Evolutionary conservation across 2,113 vertebrate genomes (phyloP).

Genomic region (Lophius piscatorius): DNA sequence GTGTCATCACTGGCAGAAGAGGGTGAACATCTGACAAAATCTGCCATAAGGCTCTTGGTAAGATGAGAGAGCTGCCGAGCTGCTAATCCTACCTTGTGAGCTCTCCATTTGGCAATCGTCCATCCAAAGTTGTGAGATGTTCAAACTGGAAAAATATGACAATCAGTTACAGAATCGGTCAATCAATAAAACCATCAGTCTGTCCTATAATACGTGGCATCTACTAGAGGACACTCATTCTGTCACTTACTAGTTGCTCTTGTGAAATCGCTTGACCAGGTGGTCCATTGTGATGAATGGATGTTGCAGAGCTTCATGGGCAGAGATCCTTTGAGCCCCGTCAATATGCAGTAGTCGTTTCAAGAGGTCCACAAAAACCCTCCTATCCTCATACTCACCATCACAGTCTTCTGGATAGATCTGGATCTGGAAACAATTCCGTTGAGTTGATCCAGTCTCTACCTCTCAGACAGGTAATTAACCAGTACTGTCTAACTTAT

Average conservation of each 20-base stretch:
- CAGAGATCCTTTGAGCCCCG: background rate
- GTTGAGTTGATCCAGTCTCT: too few relatives aligned
- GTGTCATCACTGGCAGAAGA: too few relatives aligned
- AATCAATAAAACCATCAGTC: too few relatives aligned
- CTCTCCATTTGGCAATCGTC: too few relatives aligned
- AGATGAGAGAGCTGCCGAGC: too few relatives aligned
- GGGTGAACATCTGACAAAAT: too few relatives aligned
- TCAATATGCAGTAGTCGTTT: background rate
- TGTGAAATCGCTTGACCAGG: background rate
- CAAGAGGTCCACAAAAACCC: background rate
- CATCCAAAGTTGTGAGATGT: too few relatives aligned
- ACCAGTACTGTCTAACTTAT: too few relatives aligned
- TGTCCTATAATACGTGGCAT: too few relatives aligned
- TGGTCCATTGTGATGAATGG: background rate
- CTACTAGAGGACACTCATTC: background rate
- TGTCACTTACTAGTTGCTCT: background rate
- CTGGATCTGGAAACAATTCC: background rate
- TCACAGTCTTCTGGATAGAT: background rate
- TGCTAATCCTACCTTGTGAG: too few relatives aligned
- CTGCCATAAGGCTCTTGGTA: too few relatives aligned
- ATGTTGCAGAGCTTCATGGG: background rate
- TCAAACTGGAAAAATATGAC: background rate
- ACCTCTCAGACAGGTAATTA: too few relatives aligned
- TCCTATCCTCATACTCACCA: background rate
- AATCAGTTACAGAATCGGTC: background rate